These are phyloP conservation scores for Geococcyx californianus DNA, from an alignment of 2,113 vertebrate species.

Conservation along the genomic window DNA sequence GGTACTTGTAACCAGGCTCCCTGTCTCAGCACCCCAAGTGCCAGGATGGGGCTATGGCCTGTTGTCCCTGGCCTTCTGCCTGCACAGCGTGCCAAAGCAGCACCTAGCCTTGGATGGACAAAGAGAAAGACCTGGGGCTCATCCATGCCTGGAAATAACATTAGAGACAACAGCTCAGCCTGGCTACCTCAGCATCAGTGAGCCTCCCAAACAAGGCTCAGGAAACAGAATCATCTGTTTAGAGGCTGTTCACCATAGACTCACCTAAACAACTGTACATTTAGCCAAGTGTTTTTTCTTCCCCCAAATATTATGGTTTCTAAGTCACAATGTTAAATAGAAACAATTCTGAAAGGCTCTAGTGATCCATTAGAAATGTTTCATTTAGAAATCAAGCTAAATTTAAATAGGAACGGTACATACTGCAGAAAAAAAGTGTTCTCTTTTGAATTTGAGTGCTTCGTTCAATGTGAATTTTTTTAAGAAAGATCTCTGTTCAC, in stretches of 20 bases:
- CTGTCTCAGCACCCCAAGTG: not conserved
- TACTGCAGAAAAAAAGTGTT: conserved; percentile 3
- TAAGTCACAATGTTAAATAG: conserved; percentile 18
- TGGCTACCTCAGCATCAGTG: not conserved
- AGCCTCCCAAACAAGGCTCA: not conserved
- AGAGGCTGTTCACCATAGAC: not conserved
- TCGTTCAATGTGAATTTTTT: not conserved
- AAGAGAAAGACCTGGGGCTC: not conserved
- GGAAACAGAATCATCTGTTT: not conserved
- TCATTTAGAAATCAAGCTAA: conserved; percentile 36
- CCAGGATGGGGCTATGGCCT: not conserved
- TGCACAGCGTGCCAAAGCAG: not conserved
- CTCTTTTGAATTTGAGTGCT: not conserved
- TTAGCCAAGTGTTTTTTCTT: conserved; percentile 3
- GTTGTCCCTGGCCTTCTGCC: not conserved
- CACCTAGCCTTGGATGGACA: not conserved
- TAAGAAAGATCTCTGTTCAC: not conserved
- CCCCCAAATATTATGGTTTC: not conserved
- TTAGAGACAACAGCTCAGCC: not conserved
- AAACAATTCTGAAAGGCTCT: conserved; percentile 11
- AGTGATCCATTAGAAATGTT: conserved; percentile 24
- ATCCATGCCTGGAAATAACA: not conserved
- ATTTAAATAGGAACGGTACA: conserved; percentile 31
- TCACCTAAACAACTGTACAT: not conserved
- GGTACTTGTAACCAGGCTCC: not conserved